Evolutionary conservation across 2,797 vertebrate genomes (phyloP).

Genomic region (Linurgus olivaceus): DNA sequence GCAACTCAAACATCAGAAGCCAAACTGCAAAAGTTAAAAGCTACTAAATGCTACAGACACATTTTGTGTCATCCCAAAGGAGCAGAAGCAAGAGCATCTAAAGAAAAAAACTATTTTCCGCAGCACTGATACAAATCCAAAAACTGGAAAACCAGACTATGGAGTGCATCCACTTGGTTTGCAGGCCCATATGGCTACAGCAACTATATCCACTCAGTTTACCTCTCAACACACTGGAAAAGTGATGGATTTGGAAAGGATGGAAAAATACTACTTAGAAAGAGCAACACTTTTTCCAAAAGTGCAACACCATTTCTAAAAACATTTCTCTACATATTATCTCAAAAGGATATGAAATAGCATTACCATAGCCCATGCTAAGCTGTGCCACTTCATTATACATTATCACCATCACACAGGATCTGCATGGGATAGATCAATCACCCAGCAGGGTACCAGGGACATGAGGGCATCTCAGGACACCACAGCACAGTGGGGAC

Average conservation of each 20-base stretch:
- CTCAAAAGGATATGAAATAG: background rate
- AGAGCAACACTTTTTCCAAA: background rate
- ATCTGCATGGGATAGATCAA: background rate
- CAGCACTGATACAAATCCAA: background rate
- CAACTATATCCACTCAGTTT: background rate
- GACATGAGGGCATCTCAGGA: background rate
- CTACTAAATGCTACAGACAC: background rate
- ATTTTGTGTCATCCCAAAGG: background rate
- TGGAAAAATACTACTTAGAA: background rate
- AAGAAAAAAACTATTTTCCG: background rate
- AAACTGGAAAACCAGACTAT: background rate
- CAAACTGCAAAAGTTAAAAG: background rate
- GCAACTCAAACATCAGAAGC: background rate
- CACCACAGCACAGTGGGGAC: background rate
- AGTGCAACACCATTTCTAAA: background rate
- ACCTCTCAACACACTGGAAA: background rate
- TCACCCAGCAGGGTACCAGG: background rate
- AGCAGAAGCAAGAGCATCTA: background rate
- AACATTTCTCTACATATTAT: background rate
- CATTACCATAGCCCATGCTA: background rate
- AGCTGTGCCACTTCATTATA: background rate
- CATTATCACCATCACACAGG: background rate
- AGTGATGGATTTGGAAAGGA: background rate
- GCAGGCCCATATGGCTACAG: background rate
- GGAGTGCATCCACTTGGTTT: background rate